phyloP scores from a whole-genome alignment of 2,888 invertebrate genomes.

The Cheilosia urbana region DNA sequence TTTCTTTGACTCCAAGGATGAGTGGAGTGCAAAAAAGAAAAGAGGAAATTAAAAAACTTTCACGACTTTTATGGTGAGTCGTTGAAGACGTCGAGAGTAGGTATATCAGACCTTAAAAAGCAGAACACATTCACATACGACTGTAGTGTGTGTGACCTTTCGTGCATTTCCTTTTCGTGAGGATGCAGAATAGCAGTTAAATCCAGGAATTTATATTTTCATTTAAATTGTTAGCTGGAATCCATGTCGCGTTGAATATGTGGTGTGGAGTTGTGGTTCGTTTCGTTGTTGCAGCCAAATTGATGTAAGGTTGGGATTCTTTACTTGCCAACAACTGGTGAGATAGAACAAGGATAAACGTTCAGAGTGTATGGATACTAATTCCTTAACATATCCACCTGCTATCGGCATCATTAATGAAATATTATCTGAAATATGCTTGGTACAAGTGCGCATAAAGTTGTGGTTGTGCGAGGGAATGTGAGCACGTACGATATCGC shows the following conservation, averaged over 20 bases:
- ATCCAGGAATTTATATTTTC: constrained; percentile 74
- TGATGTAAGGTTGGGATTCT: constrained; percentile 49
- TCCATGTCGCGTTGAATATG: constrained; percentile 73
- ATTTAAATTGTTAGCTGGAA: constrained; percentile 71
- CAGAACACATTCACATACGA: background rate
- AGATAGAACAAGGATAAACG: constrained; percentile 20
- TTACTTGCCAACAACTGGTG: background rate
- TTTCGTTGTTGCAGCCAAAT: constrained; percentile 33
- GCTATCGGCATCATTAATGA: constrained; percentile 61
- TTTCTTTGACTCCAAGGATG: constrained; percentile 61
- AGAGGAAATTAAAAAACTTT: constrained; percentile 75
- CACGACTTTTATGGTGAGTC: constrained; percentile 70
- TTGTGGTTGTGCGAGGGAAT: constrained; percentile 4
- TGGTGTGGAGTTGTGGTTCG: constrained; percentile 59
- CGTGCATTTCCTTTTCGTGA: constrained; percentile 6
- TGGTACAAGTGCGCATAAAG: background rate
- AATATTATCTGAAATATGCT: constrained; percentile 34
- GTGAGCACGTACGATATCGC: constrained; percentile 3
- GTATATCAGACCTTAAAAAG: constrained; percentile 56
- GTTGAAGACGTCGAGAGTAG: constrained; percentile 44
- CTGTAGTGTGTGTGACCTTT: constrained; percentile 13
- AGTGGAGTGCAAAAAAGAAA: constrained; percentile 31
- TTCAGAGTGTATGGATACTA: constrained; percentile 36
- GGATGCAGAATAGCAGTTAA: constrained; percentile 65
- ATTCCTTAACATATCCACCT: constrained; percentile 57